phyloP scores from a whole-genome alignment of 37 sponge, comb jelly and placozoan genomes.

The Tethya wilhelma region DNA sequence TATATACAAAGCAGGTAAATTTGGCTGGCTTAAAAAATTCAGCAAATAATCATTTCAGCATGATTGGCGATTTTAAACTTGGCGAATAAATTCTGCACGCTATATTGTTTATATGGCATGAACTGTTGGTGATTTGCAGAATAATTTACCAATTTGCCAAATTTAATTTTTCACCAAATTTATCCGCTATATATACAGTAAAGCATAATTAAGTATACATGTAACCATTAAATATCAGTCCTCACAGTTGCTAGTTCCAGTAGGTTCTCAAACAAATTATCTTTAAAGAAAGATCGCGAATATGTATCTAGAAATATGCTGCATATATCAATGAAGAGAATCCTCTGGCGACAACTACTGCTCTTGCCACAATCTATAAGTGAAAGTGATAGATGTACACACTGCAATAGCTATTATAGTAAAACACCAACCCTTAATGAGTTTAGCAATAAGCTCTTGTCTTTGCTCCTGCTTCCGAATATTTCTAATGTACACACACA shows the following conservation, averaged over 20 bases:
- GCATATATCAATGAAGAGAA: slow-evolving; percentile 77
- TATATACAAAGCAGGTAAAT: background rate
- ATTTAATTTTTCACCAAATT: no score
- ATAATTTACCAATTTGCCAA: no score
- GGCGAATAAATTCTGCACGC: no score
- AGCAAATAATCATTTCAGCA: background rate
- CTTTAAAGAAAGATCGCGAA: slow-evolving; percentile 82
- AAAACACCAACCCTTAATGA: slow-evolving; percentile 51
- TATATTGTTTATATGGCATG: no score
- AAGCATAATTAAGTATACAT: background rate
- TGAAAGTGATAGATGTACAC: background rate
- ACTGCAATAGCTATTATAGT: background rate
- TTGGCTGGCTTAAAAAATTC: background rate
- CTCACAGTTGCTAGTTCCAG: slow-evolving; percentile 57
- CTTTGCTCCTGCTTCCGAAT: slow-evolving; percentile 67
- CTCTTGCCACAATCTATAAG: slow-evolving; percentile 67
- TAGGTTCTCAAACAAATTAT: slow-evolving; percentile 52
- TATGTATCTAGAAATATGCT: slow-evolving; percentile 56
- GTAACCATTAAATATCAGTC: background rate
- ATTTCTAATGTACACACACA: slow-evolving; percentile 46
- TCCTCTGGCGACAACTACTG: slow-evolving; percentile 32
- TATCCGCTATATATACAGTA: no score
- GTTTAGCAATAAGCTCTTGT: slow-evolving; percentile 39
- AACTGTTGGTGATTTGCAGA: no score
- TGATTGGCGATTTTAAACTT: no score